These are phyloP conservation scores for Enteromius afrohamiltoni DNA, from an alignment of 2,797 vertebrate genomes.

Conservation along the genomic window DNA sequence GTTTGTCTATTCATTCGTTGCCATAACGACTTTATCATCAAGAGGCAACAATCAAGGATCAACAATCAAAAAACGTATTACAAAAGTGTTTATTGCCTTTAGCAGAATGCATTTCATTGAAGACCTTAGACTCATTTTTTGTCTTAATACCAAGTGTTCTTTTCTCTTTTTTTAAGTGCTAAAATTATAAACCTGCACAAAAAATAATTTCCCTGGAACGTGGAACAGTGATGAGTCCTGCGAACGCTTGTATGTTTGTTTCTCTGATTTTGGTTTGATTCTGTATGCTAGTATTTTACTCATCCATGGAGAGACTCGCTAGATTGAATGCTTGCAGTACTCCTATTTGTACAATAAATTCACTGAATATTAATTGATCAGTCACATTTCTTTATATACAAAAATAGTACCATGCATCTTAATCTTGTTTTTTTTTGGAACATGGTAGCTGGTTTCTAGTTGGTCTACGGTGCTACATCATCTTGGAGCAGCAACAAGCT, in stretches of 20 bases:
- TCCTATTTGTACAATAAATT: slow-evolving; percentile 70
- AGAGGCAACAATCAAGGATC: slow-evolving; percentile 13
- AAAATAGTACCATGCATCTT: not conserved
- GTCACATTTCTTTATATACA: slow-evolving; percentile 22
- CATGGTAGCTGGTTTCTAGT: not conserved
- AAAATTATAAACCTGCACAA: slow-evolving; percentile 45
- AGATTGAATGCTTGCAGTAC: slow-evolving; percentile 64
- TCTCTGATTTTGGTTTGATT: slow-evolving; percentile 54
- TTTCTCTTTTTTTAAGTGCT: slow-evolving; percentile 54
- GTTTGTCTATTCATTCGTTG: slow-evolving; percentile 24
- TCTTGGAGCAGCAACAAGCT: not conserved
- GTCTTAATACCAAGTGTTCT: slow-evolving; percentile 54
- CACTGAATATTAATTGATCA: slow-evolving; percentile 45
- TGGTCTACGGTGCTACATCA: not conserved
- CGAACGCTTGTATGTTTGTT: slow-evolving; percentile 43
- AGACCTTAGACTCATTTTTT: slow-evolving; percentile 36
- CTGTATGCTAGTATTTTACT: slow-evolving; percentile 64
- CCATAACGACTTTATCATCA: slow-evolving; percentile 7
- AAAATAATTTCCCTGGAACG: slow-evolving; percentile 49
- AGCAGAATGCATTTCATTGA: slow-evolving; percentile 22
- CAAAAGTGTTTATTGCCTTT: slow-evolving; percentile 30
- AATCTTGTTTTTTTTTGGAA: not conserved
- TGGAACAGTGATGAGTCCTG: slow-evolving; percentile 39
- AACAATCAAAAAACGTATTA: slow-evolving; percentile 13
- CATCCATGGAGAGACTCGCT: slow-evolving; percentile 60